Evolutionary conservation across 2,797 vertebrate species (phyloP).

Genomic region (Cyprinella venusta): DNA sequence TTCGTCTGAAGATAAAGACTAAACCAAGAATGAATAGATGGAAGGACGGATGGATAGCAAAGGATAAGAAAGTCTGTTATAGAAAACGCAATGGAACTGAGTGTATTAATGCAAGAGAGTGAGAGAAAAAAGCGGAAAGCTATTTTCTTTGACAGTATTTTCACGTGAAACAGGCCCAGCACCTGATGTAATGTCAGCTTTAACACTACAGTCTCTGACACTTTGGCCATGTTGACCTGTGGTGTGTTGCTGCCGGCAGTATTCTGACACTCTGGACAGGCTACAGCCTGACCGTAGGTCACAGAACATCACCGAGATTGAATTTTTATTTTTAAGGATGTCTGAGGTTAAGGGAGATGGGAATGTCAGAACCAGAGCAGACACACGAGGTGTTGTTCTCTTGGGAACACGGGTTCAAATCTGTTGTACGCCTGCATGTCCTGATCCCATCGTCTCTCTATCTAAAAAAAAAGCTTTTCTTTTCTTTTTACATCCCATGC

Average conservation of each 20-base stretch:
- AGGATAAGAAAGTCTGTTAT: neutral
- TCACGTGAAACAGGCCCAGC: conserved; percentile 1
- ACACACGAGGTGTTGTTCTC: neutral
- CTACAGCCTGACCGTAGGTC: conserved; percentile 12
- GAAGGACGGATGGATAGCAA: too few relatives aligned
- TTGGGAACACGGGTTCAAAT: neutral
- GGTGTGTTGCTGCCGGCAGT: neutral
- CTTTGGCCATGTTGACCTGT: conserved; percentile 17
- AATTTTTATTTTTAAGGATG: conserved; percentile 24
- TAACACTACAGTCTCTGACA: conserved; percentile 25
- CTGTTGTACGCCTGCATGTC: neutral
- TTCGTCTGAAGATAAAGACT: too few relatives aligned
- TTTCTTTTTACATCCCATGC: too few relatives aligned
- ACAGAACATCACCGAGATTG: conserved; percentile 27
- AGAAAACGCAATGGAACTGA: neutral
- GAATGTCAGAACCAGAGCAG: neutral
- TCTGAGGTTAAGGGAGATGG: neutral
- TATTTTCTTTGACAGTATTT: conserved; percentile 35
- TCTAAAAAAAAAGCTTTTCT: too few relatives aligned
- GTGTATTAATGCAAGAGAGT: neutral
- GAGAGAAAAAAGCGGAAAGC: conserved; percentile 2
- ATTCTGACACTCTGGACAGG: conserved; percentile 36
- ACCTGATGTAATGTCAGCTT: conserved; percentile 34
- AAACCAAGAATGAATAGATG: too few relatives aligned
- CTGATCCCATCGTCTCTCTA: neutral